phyloP scores from a whole-genome alignment of 2,888 invertebrate genomes.

The Tenthredo amoena region DNA sequence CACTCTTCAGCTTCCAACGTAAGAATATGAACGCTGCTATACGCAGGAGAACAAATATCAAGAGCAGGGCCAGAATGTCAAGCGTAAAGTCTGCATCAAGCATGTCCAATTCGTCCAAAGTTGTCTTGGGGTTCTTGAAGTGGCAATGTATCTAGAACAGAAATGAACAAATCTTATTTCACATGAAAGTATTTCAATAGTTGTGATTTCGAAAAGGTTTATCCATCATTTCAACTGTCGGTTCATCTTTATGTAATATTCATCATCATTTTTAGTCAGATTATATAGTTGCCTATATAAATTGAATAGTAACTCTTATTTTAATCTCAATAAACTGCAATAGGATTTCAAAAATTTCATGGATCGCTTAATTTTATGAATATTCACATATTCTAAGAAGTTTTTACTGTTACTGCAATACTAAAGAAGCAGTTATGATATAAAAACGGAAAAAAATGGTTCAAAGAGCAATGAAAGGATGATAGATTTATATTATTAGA shows the following conservation, averaged over 20 bases:
- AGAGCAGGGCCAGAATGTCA: constrained; percentile 89
- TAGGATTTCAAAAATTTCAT: background rate
- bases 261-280: background rate
- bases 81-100: constrained; percentile 87
- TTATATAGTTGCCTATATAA: background rate
- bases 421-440: no score
- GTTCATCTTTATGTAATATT: background rate
- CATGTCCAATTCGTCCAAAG: constrained; percentile 94
- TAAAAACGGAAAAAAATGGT: no score
- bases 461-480: no score
- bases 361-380: background rate
- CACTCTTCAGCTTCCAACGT: constrained; percentile 91
- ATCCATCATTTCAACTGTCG: background rate
- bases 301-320: background rate
- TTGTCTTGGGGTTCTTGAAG: constrained; percentile 90
- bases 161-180: constrained; percentile 9
- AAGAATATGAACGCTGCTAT: constrained; percentile 92
- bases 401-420: background rate
- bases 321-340: background rate
- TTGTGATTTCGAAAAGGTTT: background rate
- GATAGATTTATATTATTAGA: background rate
- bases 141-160: constrained; percentile 87
- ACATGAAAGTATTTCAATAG: background rate
- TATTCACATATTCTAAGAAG: background rate
- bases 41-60: constrained; percentile 89